These are phyloP conservation scores for Metallyticus violacea DNA, from an alignment of 2,888 invertebrate species.

Conservation along the genomic window DNA sequence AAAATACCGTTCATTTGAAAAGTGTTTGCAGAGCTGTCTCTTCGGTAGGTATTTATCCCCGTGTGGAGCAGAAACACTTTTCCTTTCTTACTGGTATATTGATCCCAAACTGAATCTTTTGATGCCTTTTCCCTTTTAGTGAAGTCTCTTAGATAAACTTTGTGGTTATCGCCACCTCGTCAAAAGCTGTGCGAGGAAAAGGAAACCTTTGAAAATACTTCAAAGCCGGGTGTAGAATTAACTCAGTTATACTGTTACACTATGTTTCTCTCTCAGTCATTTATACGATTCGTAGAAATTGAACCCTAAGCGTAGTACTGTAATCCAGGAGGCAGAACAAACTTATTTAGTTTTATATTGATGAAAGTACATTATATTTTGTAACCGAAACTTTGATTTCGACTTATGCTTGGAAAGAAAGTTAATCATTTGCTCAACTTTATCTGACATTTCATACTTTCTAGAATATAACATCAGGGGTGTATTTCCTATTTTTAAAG, in stretches of 20 bases:
- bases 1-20: too few species aligned
- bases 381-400: too few species aligned
- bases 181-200: neutral
- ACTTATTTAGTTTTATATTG: too few species aligned
- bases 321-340: neutral
- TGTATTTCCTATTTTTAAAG: too few species aligned
- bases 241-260: neutral
- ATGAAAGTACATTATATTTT: too few species aligned
- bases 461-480: too few species aligned
- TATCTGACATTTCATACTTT: too few species aligned
- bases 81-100: neutral
- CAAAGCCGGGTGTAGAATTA: neutral
- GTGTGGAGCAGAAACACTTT: neutral
- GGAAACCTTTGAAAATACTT: neutral
- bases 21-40: neutral
- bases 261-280: too few species aligned
- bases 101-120: slow-evolving; percentile 11
- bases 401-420: too few species aligned
- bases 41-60: neutral
- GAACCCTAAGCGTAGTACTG: neutral
- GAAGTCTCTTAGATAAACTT: neutral
- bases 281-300: neutral
- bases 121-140: neutral
- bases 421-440: too few species aligned
- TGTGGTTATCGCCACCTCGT: neutral